Conservation (phyloP, 1,140 invertebrate genomes). For the Temnothorax curvispinosus region DNA sequence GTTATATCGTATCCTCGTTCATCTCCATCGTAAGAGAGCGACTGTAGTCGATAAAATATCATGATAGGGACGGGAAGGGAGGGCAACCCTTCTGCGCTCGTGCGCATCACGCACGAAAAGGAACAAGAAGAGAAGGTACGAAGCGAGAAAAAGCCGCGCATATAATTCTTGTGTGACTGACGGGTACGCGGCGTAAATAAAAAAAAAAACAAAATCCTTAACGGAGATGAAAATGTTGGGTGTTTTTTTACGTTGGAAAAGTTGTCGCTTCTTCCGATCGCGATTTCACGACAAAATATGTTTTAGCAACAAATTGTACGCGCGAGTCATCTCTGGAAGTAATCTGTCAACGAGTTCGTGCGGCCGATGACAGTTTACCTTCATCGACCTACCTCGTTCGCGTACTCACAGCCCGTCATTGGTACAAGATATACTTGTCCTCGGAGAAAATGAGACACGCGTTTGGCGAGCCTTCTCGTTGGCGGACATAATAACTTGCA, state of each 20-base stretch:
- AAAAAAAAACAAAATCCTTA: neutral
- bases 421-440: neutral
- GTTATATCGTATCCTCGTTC: conserved; percentile 30
- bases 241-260: conserved; percentile 22
- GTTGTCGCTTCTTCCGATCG: neutral
- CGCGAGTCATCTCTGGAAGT: conserved; percentile 5
- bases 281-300: neutral
- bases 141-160: neutral
- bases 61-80: conserved; percentile 42
- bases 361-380: neutral
- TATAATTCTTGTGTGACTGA: conserved; percentile 29
- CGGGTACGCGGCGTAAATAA: conserved; percentile 11
- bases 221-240: neutral
- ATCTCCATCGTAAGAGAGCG: neutral
- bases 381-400: neutral
- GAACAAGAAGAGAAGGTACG: neutral
- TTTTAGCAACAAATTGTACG: neutral
- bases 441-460: neutral
- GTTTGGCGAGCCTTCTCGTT: neutral
- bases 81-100: conserved; percentile 3
- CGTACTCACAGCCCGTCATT: neutral
- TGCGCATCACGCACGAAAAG: conserved; percentile 10
- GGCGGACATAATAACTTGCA: conserved; percentile 40
- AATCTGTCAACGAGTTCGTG: conserved; percentile 28
- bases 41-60: conserved; percentile 65